Evolutionary conservation across 1,140 invertebrate species (phyloP).

Genomic region (Ceratitis capitata): DNA sequence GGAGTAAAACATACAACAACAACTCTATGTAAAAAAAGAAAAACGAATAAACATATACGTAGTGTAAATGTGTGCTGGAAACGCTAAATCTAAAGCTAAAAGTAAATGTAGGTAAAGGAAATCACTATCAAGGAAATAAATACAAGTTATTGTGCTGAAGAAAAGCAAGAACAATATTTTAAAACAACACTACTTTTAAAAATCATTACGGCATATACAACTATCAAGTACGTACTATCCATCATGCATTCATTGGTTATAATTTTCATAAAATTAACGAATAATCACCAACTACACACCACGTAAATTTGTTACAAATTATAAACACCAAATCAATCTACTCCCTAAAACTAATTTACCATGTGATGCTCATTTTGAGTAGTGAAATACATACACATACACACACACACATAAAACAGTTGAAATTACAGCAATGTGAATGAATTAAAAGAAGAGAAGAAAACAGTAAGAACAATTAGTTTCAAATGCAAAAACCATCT

Average conservation of each 20-base stretch:
- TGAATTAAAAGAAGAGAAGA: neutral
- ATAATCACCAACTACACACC: neutral
- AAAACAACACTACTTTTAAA: conserved; percentile 20
- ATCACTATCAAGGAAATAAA: conserved; percentile 2
- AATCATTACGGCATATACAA: neutral
- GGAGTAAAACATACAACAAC: conserved; percentile 4
- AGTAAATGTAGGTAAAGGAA: neutral
- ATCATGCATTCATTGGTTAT: neutral
- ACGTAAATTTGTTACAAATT: neutral
- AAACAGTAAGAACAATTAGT: neutral
- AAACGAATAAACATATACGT: no score
- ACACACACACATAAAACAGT: neutral
- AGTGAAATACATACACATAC: neutral
- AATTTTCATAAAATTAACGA: neutral
- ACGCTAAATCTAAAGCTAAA: conserved; percentile 10
- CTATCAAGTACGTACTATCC: neutral
- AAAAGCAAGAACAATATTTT: no score
- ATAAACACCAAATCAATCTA: neutral
- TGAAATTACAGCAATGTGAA: neutral
- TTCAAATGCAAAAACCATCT: no score
- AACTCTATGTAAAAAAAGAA: neutral
- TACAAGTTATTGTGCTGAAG: neutral
- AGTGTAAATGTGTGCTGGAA: conserved; percentile 12
- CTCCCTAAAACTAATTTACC: neutral
- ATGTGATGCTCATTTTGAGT: conserved; percentile 4